These are phyloP conservation scores for Cyprinodon brontotheroides DNA, from an alignment of 2,113 vertebrate genomes.

Conservation along the genomic window DNA sequence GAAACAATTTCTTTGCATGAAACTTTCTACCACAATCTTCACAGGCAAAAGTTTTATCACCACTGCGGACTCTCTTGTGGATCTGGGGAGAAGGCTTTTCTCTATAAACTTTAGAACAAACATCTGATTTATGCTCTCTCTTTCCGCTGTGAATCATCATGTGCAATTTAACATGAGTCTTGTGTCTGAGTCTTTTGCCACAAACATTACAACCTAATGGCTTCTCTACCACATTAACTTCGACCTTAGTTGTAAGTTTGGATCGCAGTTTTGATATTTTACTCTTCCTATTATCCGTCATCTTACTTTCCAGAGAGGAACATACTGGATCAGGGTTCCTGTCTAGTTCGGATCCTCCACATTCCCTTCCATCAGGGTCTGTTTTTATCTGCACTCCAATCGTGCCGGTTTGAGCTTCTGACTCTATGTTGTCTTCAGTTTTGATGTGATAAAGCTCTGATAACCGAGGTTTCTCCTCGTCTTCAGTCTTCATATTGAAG, in stretches of 20 bases:
- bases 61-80: not conserved
- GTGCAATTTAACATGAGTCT: not conserved
- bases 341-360: not conserved
- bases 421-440: not conserved
- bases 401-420: not conserved
- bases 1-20: constrained; percentile 1
- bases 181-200: not conserved
- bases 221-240: not conserved
- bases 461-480: not conserved
- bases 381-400: not conserved
- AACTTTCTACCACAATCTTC: not conserved
- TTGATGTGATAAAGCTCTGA: not conserved
- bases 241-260: not conserved
- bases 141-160: not conserved
- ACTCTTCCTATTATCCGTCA: not conserved
- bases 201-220: not conserved
- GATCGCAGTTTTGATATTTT: not conserved
- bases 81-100: not conserved
- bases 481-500: not conserved
- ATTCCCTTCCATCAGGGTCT: not conserved
- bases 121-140: not conserved
- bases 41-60: not conserved
- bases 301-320: not conserved
- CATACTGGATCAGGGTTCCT: not conserved
- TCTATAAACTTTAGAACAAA: not conserved